Evolutionary conservation across 2,797 vertebrate species (phyloP).

Genomic region (Argyrosomus regius): DNA sequence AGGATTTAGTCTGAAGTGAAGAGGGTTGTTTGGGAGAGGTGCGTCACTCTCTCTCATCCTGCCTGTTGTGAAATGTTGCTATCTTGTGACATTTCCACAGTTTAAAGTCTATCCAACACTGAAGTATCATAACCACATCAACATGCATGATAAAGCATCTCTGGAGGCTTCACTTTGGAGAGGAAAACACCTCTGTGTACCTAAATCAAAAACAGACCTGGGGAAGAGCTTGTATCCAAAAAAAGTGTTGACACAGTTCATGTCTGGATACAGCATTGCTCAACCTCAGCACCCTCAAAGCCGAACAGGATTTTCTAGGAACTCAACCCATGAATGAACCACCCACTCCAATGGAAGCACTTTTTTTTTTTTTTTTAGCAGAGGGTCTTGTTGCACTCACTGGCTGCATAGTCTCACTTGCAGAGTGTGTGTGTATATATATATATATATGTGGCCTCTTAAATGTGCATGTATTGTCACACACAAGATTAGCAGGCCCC

Average conservation of each 20-base stretch:
- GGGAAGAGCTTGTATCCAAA: slow-evolving; percentile 1
- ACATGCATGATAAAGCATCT: neutral
- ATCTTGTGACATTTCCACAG: neutral
- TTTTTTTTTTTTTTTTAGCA: slow-evolving; percentile 7
- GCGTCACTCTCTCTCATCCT: neutral
- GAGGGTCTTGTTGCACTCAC: slow-evolving; percentile 59
- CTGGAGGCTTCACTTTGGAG: neutral
- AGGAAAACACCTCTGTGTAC: slow-evolving; percentile 4
- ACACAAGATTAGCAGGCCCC: neutral
- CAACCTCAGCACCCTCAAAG: slow-evolving; percentile 35
- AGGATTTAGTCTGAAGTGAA: neutral
- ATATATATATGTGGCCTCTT: neutral
- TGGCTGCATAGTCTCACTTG: slow-evolving; percentile 17
- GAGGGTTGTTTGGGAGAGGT: neutral
- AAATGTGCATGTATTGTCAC: slow-evolving; percentile 1
- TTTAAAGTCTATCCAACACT: neutral
- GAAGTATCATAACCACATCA: neutral
- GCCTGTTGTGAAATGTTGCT: slow-evolving; percentile 3
- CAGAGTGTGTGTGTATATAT: neutral
- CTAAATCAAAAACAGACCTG: too few relatives aligned
- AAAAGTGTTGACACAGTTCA: slow-evolving; percentile 22
- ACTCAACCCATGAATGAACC: slow-evolving; percentile 60
- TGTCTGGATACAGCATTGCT: slow-evolving; percentile 22
- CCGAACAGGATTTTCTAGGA: slow-evolving; percentile 73
- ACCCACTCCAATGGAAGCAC: slow-evolving; percentile 22